Evolutionary conservation across 2,888 invertebrate genomes (phyloP).

Genomic region (Protula sp.): DNA sequence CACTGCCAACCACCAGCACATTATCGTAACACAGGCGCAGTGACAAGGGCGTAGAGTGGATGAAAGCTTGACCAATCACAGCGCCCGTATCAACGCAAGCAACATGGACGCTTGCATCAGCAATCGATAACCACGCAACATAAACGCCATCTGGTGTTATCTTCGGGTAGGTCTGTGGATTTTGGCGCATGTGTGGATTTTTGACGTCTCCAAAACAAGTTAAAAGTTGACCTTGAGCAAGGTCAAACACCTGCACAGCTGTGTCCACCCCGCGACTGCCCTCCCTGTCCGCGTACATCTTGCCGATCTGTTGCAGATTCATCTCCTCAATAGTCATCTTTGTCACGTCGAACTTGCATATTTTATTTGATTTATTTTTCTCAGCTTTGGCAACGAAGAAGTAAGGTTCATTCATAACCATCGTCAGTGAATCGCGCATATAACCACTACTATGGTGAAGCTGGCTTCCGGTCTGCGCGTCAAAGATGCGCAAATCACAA

Average conservation of each 20-base stretch:
- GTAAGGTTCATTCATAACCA: neutral
- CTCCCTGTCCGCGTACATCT: neutral
- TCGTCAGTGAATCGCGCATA: neutral
- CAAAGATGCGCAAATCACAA: neutral
- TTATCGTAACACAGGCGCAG: neutral
- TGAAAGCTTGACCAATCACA: neutral
- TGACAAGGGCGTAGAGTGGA: neutral
- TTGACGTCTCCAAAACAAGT: neutral
- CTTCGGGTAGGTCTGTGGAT: neutral
- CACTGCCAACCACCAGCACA: neutral
- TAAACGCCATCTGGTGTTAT: neutral
- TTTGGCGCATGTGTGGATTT: neutral
- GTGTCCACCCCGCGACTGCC: neutral
- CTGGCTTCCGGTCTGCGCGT: neutral
- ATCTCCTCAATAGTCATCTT: neutral
- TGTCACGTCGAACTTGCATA: neutral
- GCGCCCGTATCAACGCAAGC: neutral
- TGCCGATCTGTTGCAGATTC: neutral
- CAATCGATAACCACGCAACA: neutral
- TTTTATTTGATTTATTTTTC: neutral
- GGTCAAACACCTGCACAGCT: neutral
- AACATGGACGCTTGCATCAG: neutral
- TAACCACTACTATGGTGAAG: neutral
- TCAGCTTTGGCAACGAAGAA: neutral
- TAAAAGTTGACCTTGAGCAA: neutral